Evolutionary conservation across 2,888 invertebrate genomes (phyloP).

Genomic region (Temnothorax unifasciatus): DNA sequence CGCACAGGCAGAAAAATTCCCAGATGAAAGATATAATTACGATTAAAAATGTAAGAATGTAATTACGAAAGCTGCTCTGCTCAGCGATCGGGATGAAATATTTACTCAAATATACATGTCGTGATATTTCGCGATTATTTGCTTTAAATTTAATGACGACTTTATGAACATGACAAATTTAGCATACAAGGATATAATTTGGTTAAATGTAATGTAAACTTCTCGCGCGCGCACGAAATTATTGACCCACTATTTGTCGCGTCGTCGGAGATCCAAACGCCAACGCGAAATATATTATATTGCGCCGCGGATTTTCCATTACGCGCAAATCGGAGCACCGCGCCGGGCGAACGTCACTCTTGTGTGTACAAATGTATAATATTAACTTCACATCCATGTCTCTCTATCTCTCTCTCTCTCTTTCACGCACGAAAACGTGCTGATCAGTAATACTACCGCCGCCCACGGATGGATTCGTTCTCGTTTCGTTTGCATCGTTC

Average conservation of each 20-base stretch:
- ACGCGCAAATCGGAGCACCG: constrained; percentile 18
- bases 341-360: background rate
- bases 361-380: constrained; percentile 27
- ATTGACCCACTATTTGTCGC: constrained; percentile 33
- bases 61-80: background rate
- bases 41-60: constrained; percentile 9
- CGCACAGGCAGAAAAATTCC: background rate
- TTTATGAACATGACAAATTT: background rate
- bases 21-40: background rate
- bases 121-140: background rate
- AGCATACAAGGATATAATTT: background rate
- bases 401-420: background rate
- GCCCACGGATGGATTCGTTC: background rate
- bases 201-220: constrained; percentile 9
- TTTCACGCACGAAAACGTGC: background rate
- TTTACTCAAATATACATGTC: background rate
- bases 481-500: constrained; percentile 18
- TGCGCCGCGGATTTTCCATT: constrained; percentile 4
- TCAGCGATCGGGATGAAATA: background rate
- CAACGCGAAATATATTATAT: constrained; percentile 13
- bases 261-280: background rate
- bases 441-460: constrained; percentile 12
- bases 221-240: background rate
- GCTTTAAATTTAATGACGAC: background rate
- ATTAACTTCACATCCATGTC: constrained; percentile 38